phyloP scores from a whole-genome alignment of 2,888 invertebrate genomes.

The Plusia festucae region DNA sequence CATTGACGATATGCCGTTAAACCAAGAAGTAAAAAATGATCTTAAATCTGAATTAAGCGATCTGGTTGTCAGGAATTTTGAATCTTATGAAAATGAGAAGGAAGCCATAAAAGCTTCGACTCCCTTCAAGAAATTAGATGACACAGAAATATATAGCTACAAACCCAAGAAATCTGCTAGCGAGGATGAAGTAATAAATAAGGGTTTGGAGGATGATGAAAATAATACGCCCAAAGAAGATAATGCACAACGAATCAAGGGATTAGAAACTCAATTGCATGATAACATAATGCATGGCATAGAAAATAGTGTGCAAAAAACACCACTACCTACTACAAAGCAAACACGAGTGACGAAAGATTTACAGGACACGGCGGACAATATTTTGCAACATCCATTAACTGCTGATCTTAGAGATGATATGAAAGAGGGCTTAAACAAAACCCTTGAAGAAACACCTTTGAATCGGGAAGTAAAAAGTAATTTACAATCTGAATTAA shows the following conservation, averaged over 20 bases:
- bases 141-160: not conserved
- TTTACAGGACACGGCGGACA: not conserved
- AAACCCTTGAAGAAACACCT: not conserved
- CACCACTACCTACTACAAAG: not conserved
- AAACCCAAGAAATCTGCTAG: not conserved
- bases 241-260: not conserved
- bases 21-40: not conserved
- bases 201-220: not conserved
- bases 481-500: not conserved
- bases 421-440: conserved; percentile 2
- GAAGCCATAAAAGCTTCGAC: too few relatives aligned
- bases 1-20: not conserved
- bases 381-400: not conserved
- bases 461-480: not conserved
- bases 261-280: not conserved
- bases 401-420: not conserved
- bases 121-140: too few relatives aligned
- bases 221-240: not conserved
- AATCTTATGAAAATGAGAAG: not conserved
- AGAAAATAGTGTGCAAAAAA: not conserved
- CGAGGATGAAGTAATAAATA: not conserved
- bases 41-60: not conserved
- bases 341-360: not conserved
- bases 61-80: not conserved
- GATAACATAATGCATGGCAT: not conserved